Evolutionary conservation across 2,888 invertebrate species (phyloP), one percentile per base, ranked within the genome.

Genomic region (Limenitis camilla): DNA sequence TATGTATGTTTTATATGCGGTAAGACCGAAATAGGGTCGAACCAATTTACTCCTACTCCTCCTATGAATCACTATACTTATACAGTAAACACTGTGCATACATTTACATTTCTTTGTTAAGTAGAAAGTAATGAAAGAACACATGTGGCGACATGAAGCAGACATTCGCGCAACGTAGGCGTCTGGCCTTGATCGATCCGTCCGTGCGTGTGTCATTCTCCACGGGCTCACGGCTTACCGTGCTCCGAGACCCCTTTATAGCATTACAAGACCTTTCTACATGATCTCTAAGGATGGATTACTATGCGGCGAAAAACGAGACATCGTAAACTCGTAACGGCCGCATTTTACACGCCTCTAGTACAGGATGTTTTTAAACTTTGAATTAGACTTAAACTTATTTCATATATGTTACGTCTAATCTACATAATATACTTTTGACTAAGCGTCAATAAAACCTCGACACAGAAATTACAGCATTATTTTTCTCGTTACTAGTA

Each of bases 151-250:
- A 19, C 19, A 19, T 19, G 19, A 27, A 47, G 48, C 53, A 59
- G 57, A 59, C 57, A 52, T 49, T 56, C 55, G 53, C 55, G 59
- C 56, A 54, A 58, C 57, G 54, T 58, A 56, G 62, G 58, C 72
- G 77, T 73, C 72, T 81, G 78, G 72, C 80, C 77, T 80, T 81
- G 80, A 82, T 84, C 82, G 81, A 83, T 79, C 78, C 71, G 62
- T 59, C 67, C 49, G 53, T 69, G 76, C 74, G 79, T 76, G 74
- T 75, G 69, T 72, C 74, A 71, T 66, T 74, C 44, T 44, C 68
- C 66, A 52, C 50, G 49, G 45, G 35, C 19, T 32, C 19, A 19
- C 32, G 9, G 55, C 61, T 57, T 59, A 52, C 52, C 59, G 49
- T 50, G 55, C 53, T 58, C 55, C 48, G 39, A 54, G 55, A 56